A percentile compares a stretch with the other conserved stretches of the same genome.
Evolutionary conservation across 2,888 invertebrate genomes (phyloP).

Genomic region (Blastobasis adustella): DNA sequence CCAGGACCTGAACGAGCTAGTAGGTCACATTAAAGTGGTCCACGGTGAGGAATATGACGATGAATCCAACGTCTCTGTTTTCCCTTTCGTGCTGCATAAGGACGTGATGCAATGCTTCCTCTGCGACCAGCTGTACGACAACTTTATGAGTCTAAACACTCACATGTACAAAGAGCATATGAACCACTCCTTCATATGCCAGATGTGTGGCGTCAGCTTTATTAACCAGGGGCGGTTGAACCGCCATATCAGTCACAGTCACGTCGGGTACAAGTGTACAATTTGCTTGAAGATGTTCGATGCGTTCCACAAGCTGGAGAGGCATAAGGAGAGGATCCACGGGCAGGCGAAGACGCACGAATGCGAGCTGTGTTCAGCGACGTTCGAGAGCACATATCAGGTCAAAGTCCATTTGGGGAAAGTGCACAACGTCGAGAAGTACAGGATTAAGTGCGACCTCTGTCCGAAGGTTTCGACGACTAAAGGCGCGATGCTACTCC

Average conservation of each 20-base stretch:
- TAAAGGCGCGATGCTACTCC: conserved; percentile 70
- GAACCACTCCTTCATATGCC: conserved; percentile 42
- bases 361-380: conserved; percentile 39
- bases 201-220: conserved; percentile 48
- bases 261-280: conserved; percentile 36
- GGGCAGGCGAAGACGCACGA: conserved; percentile 29
- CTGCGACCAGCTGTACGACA: conserved; percentile 39
- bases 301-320: conserved; percentile 32
- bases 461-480: conserved; percentile 59
- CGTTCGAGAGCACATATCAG: conserved; percentile 39
- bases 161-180: conserved; percentile 55
- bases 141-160: conserved; percentile 37
- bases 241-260: conserved; percentile 39
- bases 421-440: conserved; percentile 52
- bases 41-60: conserved; percentile 38
- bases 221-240: conserved; percentile 39
- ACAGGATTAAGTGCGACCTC: conserved; percentile 45
- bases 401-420: conserved; percentile 56
- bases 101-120: conserved; percentile 37
- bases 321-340: conserved; percentile 43
- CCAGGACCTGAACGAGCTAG: conserved; percentile 31
- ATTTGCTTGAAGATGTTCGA: conserved; percentile 62
- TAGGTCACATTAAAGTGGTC: conserved; percentile 30
- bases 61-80: conserved; percentile 31
- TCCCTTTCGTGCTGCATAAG: conserved; percentile 44